Base-by-base conservation (phyloP, 2,113 vertebrate species). In the Motacilla tschutschensis region DNA sequence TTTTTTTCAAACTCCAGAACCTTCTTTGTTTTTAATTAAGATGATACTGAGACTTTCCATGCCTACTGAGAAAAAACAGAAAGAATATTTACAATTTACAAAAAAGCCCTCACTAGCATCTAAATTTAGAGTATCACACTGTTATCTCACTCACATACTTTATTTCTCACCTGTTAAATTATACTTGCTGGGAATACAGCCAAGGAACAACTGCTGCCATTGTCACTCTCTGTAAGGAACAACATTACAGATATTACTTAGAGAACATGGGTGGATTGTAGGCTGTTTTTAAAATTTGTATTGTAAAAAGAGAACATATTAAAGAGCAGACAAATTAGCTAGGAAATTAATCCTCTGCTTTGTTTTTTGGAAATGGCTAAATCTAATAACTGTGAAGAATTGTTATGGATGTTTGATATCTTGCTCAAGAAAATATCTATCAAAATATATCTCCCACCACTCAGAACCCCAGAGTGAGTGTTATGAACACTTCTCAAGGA, bases 111-210 rank as follows among this genome's bases (percentile, higher is more conserved):
- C 84, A 25, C 41, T 80, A 86, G 59, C 4, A 76, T 90, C 92
- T 93, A 90, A 91, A 94, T 93, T 88, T 95, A 94, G 91, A 93
- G 51, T 43, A 90, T 88, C 82, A 38, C 89, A 87, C 88, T 84
- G 85, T 66, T 93, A 88, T 93, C 82, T 93, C 90, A 69, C 62
- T 81, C 78, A 66, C 44, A 91, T 72, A 89, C 38, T 92, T 93
- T 93, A 76, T 87, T 93, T 93, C 85, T 95, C 87, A 96, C 95
- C 92, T 95, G 93, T 93, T 94, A 95, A 94, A 95, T 95, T 93
- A 94, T 74, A 81, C 89, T 95, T 64, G 22, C 95, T 51, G 91
- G 94, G 90, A 95, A 88, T 77, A 80, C 41, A 79, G 92, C 92
- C 92, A 95, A 93, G 62, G 55, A 93, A 85, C 75, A 60, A 85